A percentile compares a stretch with the other conserved stretches of the same genome.
These are phyloP conservation scores for Girardia tigrina DNA, from an alignment of 2,888 invertebrate genomes.

Conservation along the genomic window DNA sequence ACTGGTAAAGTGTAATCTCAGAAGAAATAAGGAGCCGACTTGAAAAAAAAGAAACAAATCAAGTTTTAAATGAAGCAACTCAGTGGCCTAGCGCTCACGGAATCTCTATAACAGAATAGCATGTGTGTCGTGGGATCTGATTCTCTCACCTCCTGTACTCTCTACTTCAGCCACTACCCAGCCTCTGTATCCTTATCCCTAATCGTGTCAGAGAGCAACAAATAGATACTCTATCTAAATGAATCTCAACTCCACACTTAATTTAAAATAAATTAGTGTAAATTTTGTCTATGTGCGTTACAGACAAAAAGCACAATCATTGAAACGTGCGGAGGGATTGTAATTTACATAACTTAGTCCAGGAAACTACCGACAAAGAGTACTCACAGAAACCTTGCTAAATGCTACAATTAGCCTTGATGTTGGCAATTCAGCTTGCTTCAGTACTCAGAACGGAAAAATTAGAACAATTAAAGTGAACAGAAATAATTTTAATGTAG, in stretches of 20 bases:
- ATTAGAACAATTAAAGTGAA: conserved; percentile 23
- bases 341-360: conserved; percentile 23
- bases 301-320: conserved; percentile 11
- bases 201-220: conserved; percentile 17
- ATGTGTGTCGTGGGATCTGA: conserved; percentile 17
- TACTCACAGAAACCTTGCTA: conserved; percentile 17
- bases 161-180: not conserved
- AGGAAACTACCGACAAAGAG: conserved; percentile 23
- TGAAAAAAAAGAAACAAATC: conserved; percentile 13
- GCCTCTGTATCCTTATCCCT: conserved; percentile 11
- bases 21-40: conserved; percentile 23
- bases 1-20: conserved; percentile 23
- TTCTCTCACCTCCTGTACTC: conserved; percentile 8
- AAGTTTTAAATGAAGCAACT: conserved; percentile 23
- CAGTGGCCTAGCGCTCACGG: conserved; percentile 20
- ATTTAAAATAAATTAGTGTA: conserved; percentile 23
- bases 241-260: conserved; percentile 23
- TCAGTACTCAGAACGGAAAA: conserved; percentile 23
- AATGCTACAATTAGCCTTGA: conserved; percentile 23
- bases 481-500: conserved; percentile 23
- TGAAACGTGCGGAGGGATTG: conserved; percentile 14
- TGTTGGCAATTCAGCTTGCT: conserved; percentile 23
- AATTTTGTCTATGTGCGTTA: conserved; percentile 13
- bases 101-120: conserved; percentile 6
- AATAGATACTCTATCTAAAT: conserved; percentile 20